Conservation (phyloP, 1,140 invertebrate species). For the Drosophila melanogaster region Release_6_plus_ISO1_MT NT_033777.3:15580501-15581000, state of each 20-base stretch:
- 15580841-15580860: too few relatives aligned
- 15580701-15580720: slow-evolving; percentile 75
- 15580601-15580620: background rate
- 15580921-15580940: too few relatives aligned
- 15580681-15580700: slow-evolving; percentile 64
- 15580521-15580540: slow-evolving; percentile 78
- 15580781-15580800: background rate
- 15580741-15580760: slow-evolving; percentile 39
- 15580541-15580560: slow-evolving; percentile 70
- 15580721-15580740: slow-evolving; percentile 76
- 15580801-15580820: too few relatives aligned
- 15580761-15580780: background rate
- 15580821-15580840: too few relatives aligned
- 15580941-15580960: background rate
- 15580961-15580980: too few relatives aligned
- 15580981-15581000: background rate
- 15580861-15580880: too few relatives aligned
- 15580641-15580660: slow-evolving; percentile 19
- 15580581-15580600: background rate
- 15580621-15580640: slow-evolving; percentile 42
- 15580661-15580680: slow-evolving; percentile 16
- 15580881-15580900: too few relatives aligned
- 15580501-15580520: slow-evolving; percentile 41
- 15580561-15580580: slow-evolving; percentile 25
- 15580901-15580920: too few relatives aligned